Evolutionary conservation across 1,140 invertebrate genomes (phyloP), one percentile per base, ranked within the genome.

Genomic region (Drosophila orena): DNA sequence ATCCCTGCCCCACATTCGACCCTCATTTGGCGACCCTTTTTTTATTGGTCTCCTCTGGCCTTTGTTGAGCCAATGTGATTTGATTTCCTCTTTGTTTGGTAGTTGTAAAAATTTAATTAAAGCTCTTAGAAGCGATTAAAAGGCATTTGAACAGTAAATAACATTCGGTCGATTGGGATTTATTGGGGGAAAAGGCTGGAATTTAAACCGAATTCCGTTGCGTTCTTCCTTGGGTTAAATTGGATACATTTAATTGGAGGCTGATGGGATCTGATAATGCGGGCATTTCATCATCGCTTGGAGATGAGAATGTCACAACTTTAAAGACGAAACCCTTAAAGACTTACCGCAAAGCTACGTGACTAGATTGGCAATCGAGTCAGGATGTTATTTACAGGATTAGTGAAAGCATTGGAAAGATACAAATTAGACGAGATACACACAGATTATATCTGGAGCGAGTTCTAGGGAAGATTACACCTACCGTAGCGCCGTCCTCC

Each of bases 401-500:
- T 89, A 90, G 73, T 84, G 57, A 54, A 68, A 79, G 76, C 86
- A 50, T 79, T 79, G 30, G 59, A 60, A 60, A 86, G 50, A 90
- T 54, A 72, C 35, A 47, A 30, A 83, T 88, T 77, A 88, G 42
- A 61, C 20, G 11, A 61, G 22, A 57, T 50, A 80, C 30, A 70
- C 61, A 47, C 1, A 55, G n/a, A 14, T 10, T 27, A 42, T 12
- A 60, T 8, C 15, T 11, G 11, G 4, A 14, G 1, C 8, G 3
- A 14, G 17, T 17, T n/a, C 12, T 8, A 11, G 5, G 3, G 0
- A 6, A 34, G 5, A 0, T 3, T n/a, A 4, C 7, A 92, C 93
- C 94, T 93, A 96, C 95, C 91, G 94, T 94, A 52, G 94, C 94
- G 50, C 94, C 94, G 69, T 96, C 95, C 89, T 97, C 97, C 85